A percentile compares a stretch with the other conserved stretches of the same genome.
phyloP scores from a whole-genome alignment of 2,888 invertebrate species.

The Anoplius nigerrimus region DNA sequence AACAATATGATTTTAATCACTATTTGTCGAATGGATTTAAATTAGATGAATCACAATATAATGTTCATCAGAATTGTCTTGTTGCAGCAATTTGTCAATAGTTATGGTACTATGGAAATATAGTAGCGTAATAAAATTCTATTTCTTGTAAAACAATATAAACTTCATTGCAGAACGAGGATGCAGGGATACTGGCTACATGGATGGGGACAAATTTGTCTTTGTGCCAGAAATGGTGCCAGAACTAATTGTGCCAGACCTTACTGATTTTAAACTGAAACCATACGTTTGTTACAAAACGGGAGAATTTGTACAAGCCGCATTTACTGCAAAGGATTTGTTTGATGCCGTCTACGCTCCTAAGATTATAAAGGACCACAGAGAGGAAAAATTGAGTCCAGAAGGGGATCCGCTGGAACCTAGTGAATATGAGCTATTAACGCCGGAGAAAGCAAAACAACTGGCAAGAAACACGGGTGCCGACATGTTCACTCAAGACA shows the following conservation, averaged over 20 bases:
- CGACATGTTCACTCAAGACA: slow-evolving; percentile 81
- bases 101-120: too few relatives aligned
- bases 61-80: too few relatives aligned
- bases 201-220: slow-evolving; percentile 77
- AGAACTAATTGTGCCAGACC: slow-evolving; percentile 93
- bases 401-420: slow-evolving; percentile 84
- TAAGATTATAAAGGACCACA: slow-evolving; percentile 87
- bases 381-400: slow-evolving; percentile 82
- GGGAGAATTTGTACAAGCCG: slow-evolving; percentile 84
- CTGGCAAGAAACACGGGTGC: slow-evolving; percentile 87
- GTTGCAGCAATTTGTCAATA: too few relatives aligned
- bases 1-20: too few relatives aligned
- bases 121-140: too few relatives aligned
- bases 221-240: slow-evolving; percentile 92
- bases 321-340: slow-evolving; percentile 89
- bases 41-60: too few relatives aligned
- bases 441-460: slow-evolving; percentile 85
- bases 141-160: too few relatives aligned
- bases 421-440: slow-evolving; percentile 83
- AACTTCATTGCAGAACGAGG: slow-evolving; percentile 78
- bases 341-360: slow-evolving; percentile 87
- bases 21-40: too few relatives aligned
- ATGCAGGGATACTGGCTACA: slow-evolving; percentile 81
- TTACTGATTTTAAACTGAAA: slow-evolving; percentile 88
- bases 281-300: slow-evolving; percentile 95